phyloP scores from a whole-genome alignment of 2,888 invertebrate genomes.

The Tenthredo mesomela region DNA sequence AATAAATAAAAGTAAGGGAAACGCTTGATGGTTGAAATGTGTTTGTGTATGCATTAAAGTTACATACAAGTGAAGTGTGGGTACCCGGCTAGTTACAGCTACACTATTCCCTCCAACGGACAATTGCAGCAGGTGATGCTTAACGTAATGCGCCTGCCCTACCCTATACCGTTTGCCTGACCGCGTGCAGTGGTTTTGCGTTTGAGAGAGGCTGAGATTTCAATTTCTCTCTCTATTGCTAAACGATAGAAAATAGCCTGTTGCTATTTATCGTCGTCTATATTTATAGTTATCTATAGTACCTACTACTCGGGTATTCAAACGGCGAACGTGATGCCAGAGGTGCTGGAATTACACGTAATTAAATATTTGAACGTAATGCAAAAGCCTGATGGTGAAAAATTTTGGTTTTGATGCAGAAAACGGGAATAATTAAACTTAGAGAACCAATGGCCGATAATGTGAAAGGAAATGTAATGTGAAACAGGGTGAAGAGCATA shows the following conservation, averaged over 20 bases:
- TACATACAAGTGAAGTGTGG: neutral
- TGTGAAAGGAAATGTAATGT: no score
- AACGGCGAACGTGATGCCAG: neutral
- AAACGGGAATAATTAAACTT: neutral
- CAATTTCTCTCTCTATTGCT: conserved; percentile 25
- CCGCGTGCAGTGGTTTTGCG: conserved; percentile 31
- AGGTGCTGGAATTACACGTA: neutral
- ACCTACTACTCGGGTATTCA: neutral
- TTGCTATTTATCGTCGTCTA: conserved; percentile 12
- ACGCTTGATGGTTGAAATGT: neutral
- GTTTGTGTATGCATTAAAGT: neutral
- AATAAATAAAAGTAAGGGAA: conserved; percentile 16
- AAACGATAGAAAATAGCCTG: conserved; percentile 27
- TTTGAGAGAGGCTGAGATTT: conserved; percentile 24
- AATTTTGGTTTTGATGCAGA: no score
- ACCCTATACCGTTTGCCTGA: neutral
- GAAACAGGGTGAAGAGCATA: neutral
- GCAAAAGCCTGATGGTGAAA: neutral
- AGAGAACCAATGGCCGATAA: no score
- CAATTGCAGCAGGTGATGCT: conserved; percentile 23
- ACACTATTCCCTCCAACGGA: conserved; percentile 1
- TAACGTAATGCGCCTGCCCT: conserved; percentile 13
- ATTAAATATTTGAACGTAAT: neutral
- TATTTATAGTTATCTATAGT: neutral
- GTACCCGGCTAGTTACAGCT: conserved; percentile 11